Percentiles rank a stretch among this genome's conserved stretches.
phyloP scores from a whole-genome alignment of 1,140 invertebrate genomes.

The Vanessa tameamea region DNA sequence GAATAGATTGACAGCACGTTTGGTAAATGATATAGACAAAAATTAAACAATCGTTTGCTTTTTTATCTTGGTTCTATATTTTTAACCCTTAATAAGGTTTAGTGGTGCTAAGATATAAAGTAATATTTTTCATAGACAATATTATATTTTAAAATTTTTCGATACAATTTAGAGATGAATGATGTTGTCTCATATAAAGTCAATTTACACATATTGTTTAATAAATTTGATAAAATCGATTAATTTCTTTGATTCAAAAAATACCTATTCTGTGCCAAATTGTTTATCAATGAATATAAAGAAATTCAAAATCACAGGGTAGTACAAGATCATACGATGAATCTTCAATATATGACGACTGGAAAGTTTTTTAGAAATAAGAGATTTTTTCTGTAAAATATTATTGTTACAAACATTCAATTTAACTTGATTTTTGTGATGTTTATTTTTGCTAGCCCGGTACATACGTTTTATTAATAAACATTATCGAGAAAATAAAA shows the following conservation, averaged over 20 bases:
- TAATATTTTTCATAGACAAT: conserved; percentile 78
- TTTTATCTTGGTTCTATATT: conserved; percentile 18
- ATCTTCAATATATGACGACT: conserved; percentile 15
- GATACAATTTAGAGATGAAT: conserved; percentile 71
- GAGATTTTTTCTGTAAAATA: conserved; percentile 8
- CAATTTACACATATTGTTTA: conserved; percentile 69
- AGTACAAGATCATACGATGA: conserved; percentile 59
- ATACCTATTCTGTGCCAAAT: conserved; percentile 45
- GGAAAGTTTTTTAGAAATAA: conserved; percentile 22
- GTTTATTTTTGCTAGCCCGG: too few species aligned
- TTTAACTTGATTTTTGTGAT: too few species aligned
- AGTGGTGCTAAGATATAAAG: conserved; percentile 73
- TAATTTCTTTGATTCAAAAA: conserved; percentile 25
- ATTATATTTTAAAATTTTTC: conserved; percentile 71
- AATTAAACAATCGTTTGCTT: conserved; percentile 15
- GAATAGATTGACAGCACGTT: conserved; percentile 26
- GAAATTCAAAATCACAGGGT: conserved; percentile 63
- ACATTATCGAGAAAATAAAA: too few species aligned
- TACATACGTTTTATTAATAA: too few species aligned
- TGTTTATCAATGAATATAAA: conserved; percentile 46
- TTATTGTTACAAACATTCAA: background rate
- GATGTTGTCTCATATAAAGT: conserved; percentile 62
- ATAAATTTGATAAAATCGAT: conserved; percentile 49
- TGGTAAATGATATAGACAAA: conserved; percentile 3
- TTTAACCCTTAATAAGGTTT: conserved; percentile 40